Base-by-base conservation (phyloP, 2,797 vertebrate genomes). In the Molossus molossus region DNA sequence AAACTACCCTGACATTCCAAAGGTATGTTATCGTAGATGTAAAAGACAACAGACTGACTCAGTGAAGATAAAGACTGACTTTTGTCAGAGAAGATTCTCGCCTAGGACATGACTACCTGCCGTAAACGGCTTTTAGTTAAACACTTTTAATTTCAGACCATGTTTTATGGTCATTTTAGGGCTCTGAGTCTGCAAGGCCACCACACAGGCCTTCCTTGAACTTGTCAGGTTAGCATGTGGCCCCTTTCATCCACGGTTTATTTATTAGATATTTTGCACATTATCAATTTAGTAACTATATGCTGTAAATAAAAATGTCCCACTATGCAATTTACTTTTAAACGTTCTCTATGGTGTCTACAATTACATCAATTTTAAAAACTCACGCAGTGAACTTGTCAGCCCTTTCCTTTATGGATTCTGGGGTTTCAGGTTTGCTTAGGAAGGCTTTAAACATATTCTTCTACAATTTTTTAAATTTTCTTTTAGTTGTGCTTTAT, bases 281-380 rank as follows among this genome's bases (percentile, higher is more conserved):
- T 69, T 92, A 80, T 20, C 72, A 48, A 73, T 65, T 75, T 57
- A 72, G 86, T 50, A 62, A 8, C 60, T 77, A n/a, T 29, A 6
- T n/a, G 8, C 87, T 64, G 25, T n/a, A 92, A 79, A 27, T 91
- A 84, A 75, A 83, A 58, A 72, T 64, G 55, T 73, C 27, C 29
- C 40, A 67, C 4, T 29, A n/a, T 80, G 64, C 76, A 90, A 75
- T 17, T 77, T 91, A 76, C 37, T 87, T 96, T 90, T 69, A 88
- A 17, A 60, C 76, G 87, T 82, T 92, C 15, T 33, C 1, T 15
- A 14, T 25, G 0, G 20, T 85, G 18, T 69, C 50, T 53, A 72
- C 25, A 45, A 73, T 55, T 10, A 73, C 25, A 58, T 40, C 23
- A 62, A 55, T 69, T 20, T 83, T 40, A 57, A 79, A 90, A 90